Conservation (phyloP, 2,113 vertebrate species). For the Oplegnathus fasciatus region DNA sequence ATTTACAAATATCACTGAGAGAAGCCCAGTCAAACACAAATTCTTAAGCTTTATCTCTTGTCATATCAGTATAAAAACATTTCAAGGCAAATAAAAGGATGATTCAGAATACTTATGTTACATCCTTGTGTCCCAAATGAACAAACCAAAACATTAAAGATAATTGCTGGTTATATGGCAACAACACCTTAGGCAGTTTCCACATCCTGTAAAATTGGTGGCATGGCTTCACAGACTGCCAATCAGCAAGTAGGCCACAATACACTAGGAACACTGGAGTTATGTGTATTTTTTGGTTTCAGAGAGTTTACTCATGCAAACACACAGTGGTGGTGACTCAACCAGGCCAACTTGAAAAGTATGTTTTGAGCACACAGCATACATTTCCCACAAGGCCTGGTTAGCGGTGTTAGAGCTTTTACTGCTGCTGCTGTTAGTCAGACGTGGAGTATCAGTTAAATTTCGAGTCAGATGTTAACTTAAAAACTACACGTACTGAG, state of each 20-base stretch:
- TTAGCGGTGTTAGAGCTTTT: slow-evolving; percentile 13
- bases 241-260: slow-evolving; percentile 75
- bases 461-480: slow-evolving; percentile 3
- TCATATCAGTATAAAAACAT: not conserved
- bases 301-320: slow-evolving; percentile 57
- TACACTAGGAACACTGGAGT: slow-evolving; percentile 25
- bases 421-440: not conserved
- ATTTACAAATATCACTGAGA: not conserved
- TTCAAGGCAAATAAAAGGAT: slow-evolving; percentile 11
- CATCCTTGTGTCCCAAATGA: slow-evolving; percentile 22
- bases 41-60: not conserved
- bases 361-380: slow-evolving; percentile 56
- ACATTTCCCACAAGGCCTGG: slow-evolving; percentile 59
- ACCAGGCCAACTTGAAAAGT: slow-evolving; percentile 73
- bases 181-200: slow-evolving; percentile 40
- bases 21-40: not conserved
- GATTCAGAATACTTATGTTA: not conserved
- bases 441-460: slow-evolving; percentile 25
- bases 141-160: slow-evolving; percentile 11
- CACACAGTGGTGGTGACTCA: slow-evolving; percentile 72
- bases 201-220: slow-evolving; percentile 35
- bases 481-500: not conserved
- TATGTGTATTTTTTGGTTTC: slow-evolving; percentile 29
- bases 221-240: slow-evolving; percentile 31
- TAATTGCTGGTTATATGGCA: slow-evolving; percentile 25